phyloP scores from a whole-genome alignment of 2,113 vertebrate genomes.

The Tychaedon coryphoeus region DNA sequence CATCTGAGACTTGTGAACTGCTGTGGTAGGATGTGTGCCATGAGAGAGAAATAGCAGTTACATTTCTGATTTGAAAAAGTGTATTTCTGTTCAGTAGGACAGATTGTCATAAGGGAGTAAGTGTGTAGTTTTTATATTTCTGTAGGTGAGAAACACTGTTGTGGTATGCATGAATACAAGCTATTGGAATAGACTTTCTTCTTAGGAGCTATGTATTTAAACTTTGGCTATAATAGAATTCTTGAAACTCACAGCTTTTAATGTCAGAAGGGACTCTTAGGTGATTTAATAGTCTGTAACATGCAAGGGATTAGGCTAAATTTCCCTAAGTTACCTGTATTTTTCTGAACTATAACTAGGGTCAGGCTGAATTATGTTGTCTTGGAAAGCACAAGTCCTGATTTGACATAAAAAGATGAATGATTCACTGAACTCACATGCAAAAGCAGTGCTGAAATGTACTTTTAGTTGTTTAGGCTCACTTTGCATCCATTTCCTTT shows the following conservation, averaged over 20 bases:
- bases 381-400: not conserved
- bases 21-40: not conserved
- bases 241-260: not conserved
- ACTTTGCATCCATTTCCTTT: not conserved
- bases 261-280: not conserved
- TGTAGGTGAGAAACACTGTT: not conserved
- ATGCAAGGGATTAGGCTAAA: not conserved
- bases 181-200: not conserved
- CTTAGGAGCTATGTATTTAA: not conserved
- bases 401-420: not conserved
- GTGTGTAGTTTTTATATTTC: not conserved
- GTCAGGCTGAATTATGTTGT: not conserved
- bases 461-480: not conserved
- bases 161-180: not conserved
- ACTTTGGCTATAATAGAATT: not conserved
- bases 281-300: not conserved
- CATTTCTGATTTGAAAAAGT: not conserved
- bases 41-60: not conserved
- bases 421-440: not conserved
- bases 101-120: not conserved
- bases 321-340: not conserved
- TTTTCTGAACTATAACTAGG: not conserved
- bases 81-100: not conserved
- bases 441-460: not conserved
- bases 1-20: not conserved